phyloP scores from a whole-genome alignment of 2,888 invertebrate species.

The Eilema caniola region DNA sequence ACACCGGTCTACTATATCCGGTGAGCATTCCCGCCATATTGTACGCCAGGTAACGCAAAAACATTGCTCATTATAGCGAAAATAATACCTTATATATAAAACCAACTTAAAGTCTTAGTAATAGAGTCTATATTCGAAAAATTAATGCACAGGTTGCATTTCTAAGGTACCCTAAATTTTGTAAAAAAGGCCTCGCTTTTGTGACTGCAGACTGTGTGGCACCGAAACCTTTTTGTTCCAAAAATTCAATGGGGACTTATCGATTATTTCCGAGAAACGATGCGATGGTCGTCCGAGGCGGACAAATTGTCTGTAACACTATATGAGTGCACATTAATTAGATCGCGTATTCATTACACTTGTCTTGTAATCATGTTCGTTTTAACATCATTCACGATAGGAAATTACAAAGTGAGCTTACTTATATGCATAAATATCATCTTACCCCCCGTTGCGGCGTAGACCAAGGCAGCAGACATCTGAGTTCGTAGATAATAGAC shows the following conservation, averaged over 20 bases:
- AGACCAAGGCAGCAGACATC: background rate
- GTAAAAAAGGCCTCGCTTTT: constrained; percentile 76
- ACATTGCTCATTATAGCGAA: constrained; percentile 72
- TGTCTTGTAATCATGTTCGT: constrained; percentile 19
- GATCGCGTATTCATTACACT: constrained; percentile 34
- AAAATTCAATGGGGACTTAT: constrained; percentile 65
- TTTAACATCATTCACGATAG: constrained; percentile 19
- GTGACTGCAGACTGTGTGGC: constrained; percentile 84
- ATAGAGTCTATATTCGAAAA: constrained; percentile 63
- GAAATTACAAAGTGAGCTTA: constrained; percentile 8
- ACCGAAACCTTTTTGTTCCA: constrained; percentile 79
- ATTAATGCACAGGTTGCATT: constrained; percentile 66
- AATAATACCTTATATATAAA: constrained; percentile 48
- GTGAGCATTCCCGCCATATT: constrained; percentile 74
- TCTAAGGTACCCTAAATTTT: constrained; percentile 76
- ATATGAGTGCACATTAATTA: constrained; percentile 45
- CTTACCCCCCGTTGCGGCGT: too few relatives aligned
- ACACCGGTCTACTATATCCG: constrained; percentile 79
- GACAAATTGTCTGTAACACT: constrained; percentile 47
- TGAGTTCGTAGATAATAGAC: too few relatives aligned
- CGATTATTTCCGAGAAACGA: constrained; percentile 76
- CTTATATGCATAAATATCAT: background rate
- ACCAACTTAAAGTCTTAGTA: constrained; percentile 50
- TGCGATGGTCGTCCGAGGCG: constrained; percentile 49
- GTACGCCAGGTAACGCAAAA: constrained; percentile 75